Evolutionary conservation across 2,888 invertebrate genomes (phyloP).

Genomic region (Empis stercorea): DNA sequence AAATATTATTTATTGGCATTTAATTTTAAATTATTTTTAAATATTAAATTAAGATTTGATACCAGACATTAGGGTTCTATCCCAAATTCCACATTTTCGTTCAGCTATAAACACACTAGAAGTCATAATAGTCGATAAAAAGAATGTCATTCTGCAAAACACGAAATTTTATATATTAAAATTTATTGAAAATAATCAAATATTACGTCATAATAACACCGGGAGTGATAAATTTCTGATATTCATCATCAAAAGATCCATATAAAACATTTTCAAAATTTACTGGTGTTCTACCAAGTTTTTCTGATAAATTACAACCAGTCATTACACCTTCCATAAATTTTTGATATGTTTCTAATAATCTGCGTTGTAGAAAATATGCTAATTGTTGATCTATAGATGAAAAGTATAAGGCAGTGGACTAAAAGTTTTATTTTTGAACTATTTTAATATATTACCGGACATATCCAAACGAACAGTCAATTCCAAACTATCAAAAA

Average conservation of each 20-base stretch:
- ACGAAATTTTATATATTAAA: neutral
- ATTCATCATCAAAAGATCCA: constrained; percentile 53
- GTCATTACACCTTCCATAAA: constrained; percentile 50
- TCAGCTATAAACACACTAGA: constrained; percentile 71
- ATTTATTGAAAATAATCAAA: constrained; percentile 10
- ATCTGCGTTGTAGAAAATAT: constrained; percentile 52
- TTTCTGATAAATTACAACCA: constrained; percentile 48
- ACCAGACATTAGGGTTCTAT: constrained; percentile 70
- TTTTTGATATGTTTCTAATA: constrained; percentile 53
- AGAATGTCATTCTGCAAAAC: constrained; percentile 62
- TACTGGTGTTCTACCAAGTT: constrained; percentile 48
- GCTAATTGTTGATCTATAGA: constrained; percentile 74
- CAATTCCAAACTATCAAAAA: constrained; percentile 48
- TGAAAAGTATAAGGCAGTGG: neutral
- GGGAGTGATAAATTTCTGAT: constrained; percentile 71
- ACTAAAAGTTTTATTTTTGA: no score
- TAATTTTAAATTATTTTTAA: constrained; percentile 16
- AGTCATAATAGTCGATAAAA: constrained; percentile 72
- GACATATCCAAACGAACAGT: constrained; percentile 62
- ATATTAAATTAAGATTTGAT: no score
- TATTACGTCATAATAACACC: constrained; percentile 72
- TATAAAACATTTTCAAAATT: constrained; percentile 57
- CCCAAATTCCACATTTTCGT: constrained; percentile 73
- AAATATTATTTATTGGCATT: neutral
- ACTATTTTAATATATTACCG: constrained; percentile 39